phyloP scores from a whole-genome alignment of 2,888 invertebrate species.

The Stramonita haemastoma region DNA sequence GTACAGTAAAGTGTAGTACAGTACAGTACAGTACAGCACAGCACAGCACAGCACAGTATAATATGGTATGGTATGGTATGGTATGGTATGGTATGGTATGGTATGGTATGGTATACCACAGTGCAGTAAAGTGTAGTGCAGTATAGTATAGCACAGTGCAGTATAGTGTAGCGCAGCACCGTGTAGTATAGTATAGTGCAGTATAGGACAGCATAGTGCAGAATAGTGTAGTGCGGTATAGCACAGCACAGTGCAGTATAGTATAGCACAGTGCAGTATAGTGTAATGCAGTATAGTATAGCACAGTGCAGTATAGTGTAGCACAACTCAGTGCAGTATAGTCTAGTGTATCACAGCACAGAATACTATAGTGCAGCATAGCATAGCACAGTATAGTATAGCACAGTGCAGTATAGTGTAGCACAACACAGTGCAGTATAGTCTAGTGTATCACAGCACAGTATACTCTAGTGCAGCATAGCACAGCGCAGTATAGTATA shows the following conservation, averaged over 20 bases:
- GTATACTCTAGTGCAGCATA: too few species aligned
- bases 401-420: neutral
- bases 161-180: too few species aligned
- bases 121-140: neutral
- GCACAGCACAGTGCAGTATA: too few species aligned
- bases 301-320: neutral
- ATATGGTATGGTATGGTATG: neutral
- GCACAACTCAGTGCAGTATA: neutral
- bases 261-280: too few species aligned
- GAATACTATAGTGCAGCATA: neutral
- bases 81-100: constrained; percentile 6
- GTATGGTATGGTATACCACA: neutral
- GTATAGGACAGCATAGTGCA: neutral
- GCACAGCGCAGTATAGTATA: too few species aligned
- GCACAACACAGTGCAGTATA: too few species aligned
- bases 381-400: neutral
- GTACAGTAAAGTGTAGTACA: too few species aligned
- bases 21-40: neutral
- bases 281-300: too few species aligned
- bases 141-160: neutral
- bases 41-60: neutral
- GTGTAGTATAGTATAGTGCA: too few species aligned
- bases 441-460: too few species aligned
- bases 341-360: neutral
- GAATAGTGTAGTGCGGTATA: too few species aligned